A percentile compares a stretch with the other conserved stretches of the same genome.
Conservation (phyloP, 2,888 invertebrate species). For the Eristalis tenax region DNA sequence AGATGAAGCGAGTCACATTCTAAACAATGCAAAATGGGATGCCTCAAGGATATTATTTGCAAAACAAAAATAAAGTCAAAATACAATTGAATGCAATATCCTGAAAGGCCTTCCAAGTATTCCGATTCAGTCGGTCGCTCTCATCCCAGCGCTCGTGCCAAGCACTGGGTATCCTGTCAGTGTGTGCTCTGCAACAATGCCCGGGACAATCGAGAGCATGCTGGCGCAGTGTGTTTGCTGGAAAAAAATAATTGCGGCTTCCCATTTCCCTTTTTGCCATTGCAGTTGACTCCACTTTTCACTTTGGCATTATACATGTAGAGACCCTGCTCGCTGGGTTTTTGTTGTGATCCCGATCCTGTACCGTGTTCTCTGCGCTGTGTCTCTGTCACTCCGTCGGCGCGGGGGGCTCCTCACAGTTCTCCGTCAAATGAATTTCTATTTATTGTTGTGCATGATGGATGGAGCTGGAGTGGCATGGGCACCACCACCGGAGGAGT, state of each 20-base stretch:
- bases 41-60: conserved; percentile 72
- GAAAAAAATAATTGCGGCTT: conserved; percentile 71
- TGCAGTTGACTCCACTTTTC: conserved; percentile 72
- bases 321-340: background rate
- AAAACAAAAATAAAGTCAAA: conserved; percentile 69
- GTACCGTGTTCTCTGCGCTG: background rate
- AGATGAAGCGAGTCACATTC: conserved; percentile 11
- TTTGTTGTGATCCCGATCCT: background rate
- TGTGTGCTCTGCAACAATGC: conserved; percentile 59
- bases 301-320: conserved; percentile 65
- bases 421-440: conserved; percentile 67
- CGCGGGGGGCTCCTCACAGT: conserved; percentile 2
- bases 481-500: background rate
- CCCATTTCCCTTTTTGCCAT: conserved; percentile 68
- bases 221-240: conserved; percentile 68
- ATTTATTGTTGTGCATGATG: conserved; percentile 65
- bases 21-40: conserved; percentile 71
- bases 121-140: conserved; percentile 13
- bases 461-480: conserved; percentile 18
- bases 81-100: conserved; percentile 72
- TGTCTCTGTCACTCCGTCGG: background rate
- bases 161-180: background rate
- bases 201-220: conserved; percentile 26
- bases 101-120: conserved; percentile 71
- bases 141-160: background rate